These are phyloP conservation scores for Apamea monoglypha DNA, from an alignment of 2,888 invertebrate species.

Conservation along the genomic window DNA sequence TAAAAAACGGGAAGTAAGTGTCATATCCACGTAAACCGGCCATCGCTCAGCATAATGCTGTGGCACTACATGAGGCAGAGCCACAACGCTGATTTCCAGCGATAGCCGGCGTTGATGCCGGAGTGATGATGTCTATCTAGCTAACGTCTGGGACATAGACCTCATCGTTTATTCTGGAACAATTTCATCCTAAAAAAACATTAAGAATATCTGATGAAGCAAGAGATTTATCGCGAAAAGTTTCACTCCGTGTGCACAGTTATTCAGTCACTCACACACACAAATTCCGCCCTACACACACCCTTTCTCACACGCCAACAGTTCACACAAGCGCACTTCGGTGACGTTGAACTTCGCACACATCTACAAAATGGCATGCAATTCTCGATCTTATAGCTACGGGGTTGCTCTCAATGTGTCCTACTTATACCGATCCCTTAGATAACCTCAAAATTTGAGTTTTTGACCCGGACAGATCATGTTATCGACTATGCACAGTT, in stretches of 20 bases:
- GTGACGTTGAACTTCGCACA: conserved; percentile 75
- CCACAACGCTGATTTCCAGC: background rate
- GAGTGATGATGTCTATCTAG: background rate
- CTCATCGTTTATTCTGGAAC: background rate
- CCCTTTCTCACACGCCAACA: conserved; percentile 58
- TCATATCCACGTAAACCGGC: background rate
- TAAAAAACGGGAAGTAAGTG: background rate
- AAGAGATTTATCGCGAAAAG: conserved; percentile 66
- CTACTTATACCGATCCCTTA: conserved; percentile 86
- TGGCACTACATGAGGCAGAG: background rate
- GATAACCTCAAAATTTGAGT: conserved; percentile 88
- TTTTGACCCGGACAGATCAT: conserved; percentile 76
- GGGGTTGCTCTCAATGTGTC: conserved; percentile 81
- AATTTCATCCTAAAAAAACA: background rate
- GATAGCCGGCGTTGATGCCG: background rate
- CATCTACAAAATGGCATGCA: conserved; percentile 71
- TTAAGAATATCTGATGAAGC: background rate
- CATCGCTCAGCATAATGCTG: background rate
- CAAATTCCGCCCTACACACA: conserved; percentile 72
- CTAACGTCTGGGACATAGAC: background rate
- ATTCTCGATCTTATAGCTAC: conserved; percentile 80
- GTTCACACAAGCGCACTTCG: conserved; percentile 71
- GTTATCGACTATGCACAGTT: conserved; percentile 66
- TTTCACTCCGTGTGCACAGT: conserved; percentile 66
- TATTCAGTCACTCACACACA: conserved; percentile 75